Evolutionary conservation across 2,113 vertebrate species (phyloP).

Genomic region (Argyrosomus japonicus): DNA sequence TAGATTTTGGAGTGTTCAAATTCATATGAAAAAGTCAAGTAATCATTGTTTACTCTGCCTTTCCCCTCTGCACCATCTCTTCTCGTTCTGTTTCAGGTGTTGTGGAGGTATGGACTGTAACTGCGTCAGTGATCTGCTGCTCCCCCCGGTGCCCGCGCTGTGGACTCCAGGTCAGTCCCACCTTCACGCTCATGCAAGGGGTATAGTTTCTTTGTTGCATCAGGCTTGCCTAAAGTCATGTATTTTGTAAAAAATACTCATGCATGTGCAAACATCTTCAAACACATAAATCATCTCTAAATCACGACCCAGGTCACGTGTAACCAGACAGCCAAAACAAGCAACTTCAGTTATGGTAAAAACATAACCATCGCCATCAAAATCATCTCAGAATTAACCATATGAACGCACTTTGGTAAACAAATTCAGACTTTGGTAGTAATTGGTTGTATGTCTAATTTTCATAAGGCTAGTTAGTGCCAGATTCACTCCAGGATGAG

Average conservation of each 20-base stretch:
- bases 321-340: conserved; percentile 24
- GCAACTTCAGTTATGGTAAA: conserved; percentile 15
- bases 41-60: background rate
- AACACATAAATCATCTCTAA: background rate
- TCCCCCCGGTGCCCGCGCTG: conserved; percentile 92
- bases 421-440: conserved; percentile 48
- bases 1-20: background rate
- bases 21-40: background rate
- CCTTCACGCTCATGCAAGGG: background rate
- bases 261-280: conserved; percentile 6
- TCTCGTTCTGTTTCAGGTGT: conserved; percentile 72
- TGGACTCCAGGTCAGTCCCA: conserved; percentile 91
- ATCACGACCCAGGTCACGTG: background rate
- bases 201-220: conserved; percentile 2
- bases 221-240: background rate
- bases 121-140: conserved; percentile 93
- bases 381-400: conserved; percentile 37
- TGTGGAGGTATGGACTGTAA: conserved; percentile 92
- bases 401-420: conserved; percentile 28
- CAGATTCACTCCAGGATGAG: conserved; percentile 57
- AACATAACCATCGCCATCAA: conserved; percentile 18
- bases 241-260: background rate
- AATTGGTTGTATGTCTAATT: conserved; percentile 63
- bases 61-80: background rate
- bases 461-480: conserved; percentile 60